These are phyloP conservation scores for Chrysopa pallens DNA, from an alignment of 1,140 invertebrate genomes.

Conservation along the genomic window DNA sequence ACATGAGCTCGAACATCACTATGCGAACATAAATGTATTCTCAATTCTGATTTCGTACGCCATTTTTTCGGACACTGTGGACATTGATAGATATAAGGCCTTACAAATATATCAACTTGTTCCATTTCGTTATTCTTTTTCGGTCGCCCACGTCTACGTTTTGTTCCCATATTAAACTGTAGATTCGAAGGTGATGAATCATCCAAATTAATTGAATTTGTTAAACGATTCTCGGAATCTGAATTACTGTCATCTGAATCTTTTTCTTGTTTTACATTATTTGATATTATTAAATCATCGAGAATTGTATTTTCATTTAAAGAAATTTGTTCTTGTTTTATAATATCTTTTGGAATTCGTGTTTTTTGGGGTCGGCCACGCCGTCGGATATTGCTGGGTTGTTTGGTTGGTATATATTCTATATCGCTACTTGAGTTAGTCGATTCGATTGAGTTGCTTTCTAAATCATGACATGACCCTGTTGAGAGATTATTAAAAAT, in stretches of 20 bases:
- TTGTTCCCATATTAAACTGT: not conserved
- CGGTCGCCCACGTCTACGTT: not conserved
- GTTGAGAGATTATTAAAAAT: no score
- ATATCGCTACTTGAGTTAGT: no score
- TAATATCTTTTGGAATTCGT: no score
- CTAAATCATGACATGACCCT: no score
- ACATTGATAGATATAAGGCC: slow-evolving; percentile 17
- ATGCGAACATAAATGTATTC: slow-evolving; percentile 24
- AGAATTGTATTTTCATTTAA: no score
- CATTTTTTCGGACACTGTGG: slow-evolving; percentile 22
- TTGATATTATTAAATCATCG: no score
- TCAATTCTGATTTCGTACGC: slow-evolving; percentile 21
- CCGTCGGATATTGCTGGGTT: no score
- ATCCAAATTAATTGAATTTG: not conserved
- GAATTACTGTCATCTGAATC: not conserved
- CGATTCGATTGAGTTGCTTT: no score
- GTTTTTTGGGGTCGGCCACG: no score
- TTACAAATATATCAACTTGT: slow-evolving; percentile 2
- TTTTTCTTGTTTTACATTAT: no score
- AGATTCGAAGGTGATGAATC: not conserved
- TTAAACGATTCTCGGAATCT: not conserved
- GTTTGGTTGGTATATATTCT: no score
- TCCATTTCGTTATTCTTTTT: slow-evolving; percentile 4
- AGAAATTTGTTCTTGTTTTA: no score
- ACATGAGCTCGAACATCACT: slow-evolving; percentile 25